These are phyloP conservation scores for Lasioglossum calceatum DNA, from an alignment of 2,888 invertebrate species.

Conservation along the genomic window DNA sequence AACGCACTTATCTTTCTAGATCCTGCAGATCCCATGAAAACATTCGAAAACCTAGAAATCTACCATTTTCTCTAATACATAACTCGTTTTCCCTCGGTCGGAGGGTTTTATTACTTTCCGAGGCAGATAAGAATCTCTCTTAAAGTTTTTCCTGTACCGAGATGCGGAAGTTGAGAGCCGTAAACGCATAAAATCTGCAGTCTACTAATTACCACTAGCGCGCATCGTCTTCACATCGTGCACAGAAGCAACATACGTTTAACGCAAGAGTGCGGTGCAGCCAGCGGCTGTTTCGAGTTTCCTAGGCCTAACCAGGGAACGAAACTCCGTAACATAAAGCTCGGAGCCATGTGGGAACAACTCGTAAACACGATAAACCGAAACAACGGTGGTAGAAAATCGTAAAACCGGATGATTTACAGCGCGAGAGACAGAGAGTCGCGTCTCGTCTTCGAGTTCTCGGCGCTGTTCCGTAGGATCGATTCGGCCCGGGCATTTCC, in stretches of 20 bases:
- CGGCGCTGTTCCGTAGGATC: background rate
- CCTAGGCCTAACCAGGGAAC: background rate
- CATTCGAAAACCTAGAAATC: background rate
- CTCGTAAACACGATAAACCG: background rate
- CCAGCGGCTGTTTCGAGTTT: background rate
- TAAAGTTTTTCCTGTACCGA: background rate
- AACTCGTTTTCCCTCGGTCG: background rate
- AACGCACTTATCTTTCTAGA: background rate
- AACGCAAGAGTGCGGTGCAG: background rate
- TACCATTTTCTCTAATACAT: too few species aligned
- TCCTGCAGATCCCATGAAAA: background rate
- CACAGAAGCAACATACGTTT: background rate
- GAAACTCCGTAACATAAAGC: background rate
- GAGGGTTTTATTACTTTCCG: background rate
- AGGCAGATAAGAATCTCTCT: background rate
- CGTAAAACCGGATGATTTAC: background rate
- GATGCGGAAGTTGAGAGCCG: background rate
- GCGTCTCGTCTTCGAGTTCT: background rate
- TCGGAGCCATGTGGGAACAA: background rate
- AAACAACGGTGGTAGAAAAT: background rate
- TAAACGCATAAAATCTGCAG: background rate
- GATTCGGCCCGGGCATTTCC: constrained; percentile 32
- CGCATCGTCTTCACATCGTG: background rate
- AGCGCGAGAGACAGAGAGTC: background rate
- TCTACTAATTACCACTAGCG: background rate